Evolutionary conservation across 1,140 invertebrate genomes (phyloP).

Genomic region (Tetranychus cinnabarinus): DNA sequence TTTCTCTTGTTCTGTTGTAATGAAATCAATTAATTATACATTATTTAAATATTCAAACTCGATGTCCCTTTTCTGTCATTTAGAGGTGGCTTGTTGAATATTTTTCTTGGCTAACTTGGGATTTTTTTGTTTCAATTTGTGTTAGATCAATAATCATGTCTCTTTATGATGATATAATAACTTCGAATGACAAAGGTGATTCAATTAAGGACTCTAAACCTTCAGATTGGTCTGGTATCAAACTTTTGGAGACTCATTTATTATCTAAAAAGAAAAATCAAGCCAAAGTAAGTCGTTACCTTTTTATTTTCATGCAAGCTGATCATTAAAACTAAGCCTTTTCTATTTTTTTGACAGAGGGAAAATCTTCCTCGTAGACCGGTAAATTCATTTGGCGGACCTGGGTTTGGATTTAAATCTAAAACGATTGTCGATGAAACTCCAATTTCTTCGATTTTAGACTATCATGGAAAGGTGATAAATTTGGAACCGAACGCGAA

Average conservation of each 20-base stretch:
- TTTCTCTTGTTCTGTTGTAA: no score
- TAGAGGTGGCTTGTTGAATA: no score
- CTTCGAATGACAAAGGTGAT: neutral
- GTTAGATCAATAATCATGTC: constrained; percentile 1
- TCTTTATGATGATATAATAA: constrained; percentile 9
- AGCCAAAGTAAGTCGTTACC: neutral
- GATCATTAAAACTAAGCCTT: neutral
- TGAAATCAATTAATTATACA: no score
- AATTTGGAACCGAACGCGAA: neutral
- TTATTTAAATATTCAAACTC: no score
- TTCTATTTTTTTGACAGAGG: neutral
- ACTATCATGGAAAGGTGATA: neutral
- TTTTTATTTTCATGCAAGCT: neutral
- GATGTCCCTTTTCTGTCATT: no score
- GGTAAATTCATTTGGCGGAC: neutral
- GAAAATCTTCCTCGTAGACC: neutral
- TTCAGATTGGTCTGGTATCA: constrained; percentile 4
- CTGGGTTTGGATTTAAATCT: neutral
- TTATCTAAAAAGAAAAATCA: constrained; percentile 3
- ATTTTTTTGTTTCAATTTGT: no score
- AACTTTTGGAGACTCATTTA: constrained; percentile 8
- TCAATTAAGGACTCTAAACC: neutral
- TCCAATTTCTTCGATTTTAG: neutral
- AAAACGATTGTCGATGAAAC: neutral
- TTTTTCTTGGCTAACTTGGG: no score